Base-by-base conservation (phyloP, 2,888 invertebrate genomes). In the Nowickia ferox region DNA sequence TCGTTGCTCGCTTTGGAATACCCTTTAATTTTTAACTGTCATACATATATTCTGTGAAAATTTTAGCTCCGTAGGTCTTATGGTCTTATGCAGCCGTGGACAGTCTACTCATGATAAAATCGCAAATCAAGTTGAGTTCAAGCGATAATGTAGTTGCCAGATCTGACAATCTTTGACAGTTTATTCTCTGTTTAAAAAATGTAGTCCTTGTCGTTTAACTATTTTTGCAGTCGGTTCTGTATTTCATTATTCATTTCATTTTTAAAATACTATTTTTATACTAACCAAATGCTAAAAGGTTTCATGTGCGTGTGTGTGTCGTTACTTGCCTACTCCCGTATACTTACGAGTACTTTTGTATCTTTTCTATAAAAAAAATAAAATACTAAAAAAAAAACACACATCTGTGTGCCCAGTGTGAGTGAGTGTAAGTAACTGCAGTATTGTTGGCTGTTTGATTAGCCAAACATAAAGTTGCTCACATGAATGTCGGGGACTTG, bases 251-350 rank as follows among this genome's bases (percentile, higher is more conserved):
- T 42, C 4, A 51, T 48, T 8, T 38, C 0, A 72, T 15, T 38
- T 46, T 19, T 10, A 22, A 42, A 15, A 46, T 10, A 63, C 10
- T 2, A 69, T 65, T 46, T 69, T 57, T 42, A 48, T 57, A 40
- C n/a, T 30, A 51, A 51, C 51, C 19, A 72, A 72, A 66, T 71
- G 57, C 42, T 66, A 77, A 77, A 72, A 72, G 42, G 65, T 65
- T 71, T 65, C 44, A 4, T 30, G 8, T 38, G 22, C 51, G 8
- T 44, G 22, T 38, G 10, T 63, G 9, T 17, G 48, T 74, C 10
- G 57, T 5, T 9, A 30, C 19, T 22, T 19, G 13, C 55, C 30
- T 30, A 22, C 38, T 48, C 51, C 51, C 22, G 48, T 55, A 40
- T 10, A n/a, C 11, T 40, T 44, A 2, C 5, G 19, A 42, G 9